Base-by-base conservation (phyloP, 2,113 vertebrate genomes). In the Stigmatopora argus region DNA sequence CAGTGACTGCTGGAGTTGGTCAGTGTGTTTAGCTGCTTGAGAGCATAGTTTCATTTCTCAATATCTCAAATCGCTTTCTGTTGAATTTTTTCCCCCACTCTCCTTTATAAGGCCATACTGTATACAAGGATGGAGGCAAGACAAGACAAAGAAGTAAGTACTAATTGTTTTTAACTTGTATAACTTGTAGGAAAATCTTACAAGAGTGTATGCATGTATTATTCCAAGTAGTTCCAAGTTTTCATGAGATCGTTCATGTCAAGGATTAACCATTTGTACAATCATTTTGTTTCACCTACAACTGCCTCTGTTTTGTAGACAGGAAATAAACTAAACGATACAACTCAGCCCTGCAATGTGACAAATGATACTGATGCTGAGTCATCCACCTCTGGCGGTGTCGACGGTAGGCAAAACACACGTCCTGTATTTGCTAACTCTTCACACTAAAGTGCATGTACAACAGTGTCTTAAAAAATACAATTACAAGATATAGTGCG, bases 351-450 rank as follows among this genome's bases (percentile, higher is more conserved):
- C 59, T 72, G 78, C 78, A 5, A 75, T 49, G 5, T 69, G 81
- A 83, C 72, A 65, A 65, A 7, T 1, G 64, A 78, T 23, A 70
- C 75, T 49, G 55, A 75, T 64, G 15, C 41, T 19, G 26, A 26
- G 41, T 47, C 75, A 65, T 53, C 77, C 65, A 35, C 70, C 38
- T 64, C 59, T 66, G 49, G 17, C 59, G 62, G 61, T 76, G 75
- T 68, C 62, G 56, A 71, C 73, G 87, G 85, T 87, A 84, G 80
- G 78, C 44, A 35, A 52, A 38, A 13, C 15, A 69, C 34, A 70
- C n/a, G 59, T 45, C 48, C 18, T 23, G 10, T 66, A n/a, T 26
- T 8, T 19, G 14, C 23, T 1, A 7, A 13, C 18, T 65, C 5
- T 52, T 48, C 17, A 65, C 31, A 17, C 1, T 34, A 1, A 44